Base-by-base conservation (phyloP, 2,113 vertebrate genomes). In the Corvus moneduloides region DNA sequence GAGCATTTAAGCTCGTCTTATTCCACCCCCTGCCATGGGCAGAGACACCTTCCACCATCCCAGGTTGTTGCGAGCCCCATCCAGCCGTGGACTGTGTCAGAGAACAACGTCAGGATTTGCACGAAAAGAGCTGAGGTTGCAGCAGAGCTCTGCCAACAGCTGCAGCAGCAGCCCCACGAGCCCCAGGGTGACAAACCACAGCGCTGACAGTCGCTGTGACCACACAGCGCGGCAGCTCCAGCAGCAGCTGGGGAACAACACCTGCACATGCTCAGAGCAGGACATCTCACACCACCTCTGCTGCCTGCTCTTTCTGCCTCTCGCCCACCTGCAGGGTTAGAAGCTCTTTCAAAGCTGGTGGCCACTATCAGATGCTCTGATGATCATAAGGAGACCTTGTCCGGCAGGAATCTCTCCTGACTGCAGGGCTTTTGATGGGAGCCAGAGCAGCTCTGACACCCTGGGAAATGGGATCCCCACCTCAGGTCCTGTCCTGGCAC, bases 41-140 rank as follows among this genome's bases (percentile, higher is more conserved):
- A 75, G 52, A 63, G 18, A 14, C 49, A 30, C 24, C 24, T 87
- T 14, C 32, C 18, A 6, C 37, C 19, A 0, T 12, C 28, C 63
- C 49, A 64, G 41, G 26, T 4, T 12, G 49, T 55, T 43, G 35
- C 58, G 56, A 49, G 20, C 66, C 49, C 22, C 13, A 14, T 16
- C 39, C 55, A 61, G 0, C 30, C 55, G 7, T 3, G 24, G 20
- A 0, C 59, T 49, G 52, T 66, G 61, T 30, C 43, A 67, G 26
- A 58, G 44, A 67, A 3, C 23, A 46, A 1, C 35, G 3, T 13
- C 32, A 59, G 44, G 54, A 5, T 59, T 37, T 9, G 2, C 26
- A 76, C 62, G 27, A 33, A 14, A 17, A 37, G 72, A 68, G 62
- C 62, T 75, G 61, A 49, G 51, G 6, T 9, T 56, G 61, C 82